A percentile compares a stretch with the other conserved stretches of the same genome.
phyloP scores from a whole-genome alignment of 64 coral and sea anemone species.

The Catalaphyllia jardinei region DNA sequence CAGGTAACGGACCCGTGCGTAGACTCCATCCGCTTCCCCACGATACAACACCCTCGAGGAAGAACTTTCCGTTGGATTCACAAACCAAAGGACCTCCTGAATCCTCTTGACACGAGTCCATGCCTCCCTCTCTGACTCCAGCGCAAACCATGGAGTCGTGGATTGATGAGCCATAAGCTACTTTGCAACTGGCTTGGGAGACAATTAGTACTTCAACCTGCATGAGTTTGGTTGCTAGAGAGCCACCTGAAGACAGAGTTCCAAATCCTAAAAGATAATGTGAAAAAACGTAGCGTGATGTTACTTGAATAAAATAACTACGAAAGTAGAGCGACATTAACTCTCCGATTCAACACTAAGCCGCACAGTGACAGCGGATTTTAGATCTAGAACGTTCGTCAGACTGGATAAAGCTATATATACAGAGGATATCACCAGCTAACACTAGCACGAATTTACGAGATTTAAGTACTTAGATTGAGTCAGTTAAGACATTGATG shows the following conservation, averaged over 20 bases:
- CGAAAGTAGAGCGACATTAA: no score
- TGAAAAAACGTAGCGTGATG: not conserved
- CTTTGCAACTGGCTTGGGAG: not conserved
- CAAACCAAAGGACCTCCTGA: conserved; percentile 61
- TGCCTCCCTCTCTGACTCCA: conserved; percentile 30
- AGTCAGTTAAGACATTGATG: not conserved
- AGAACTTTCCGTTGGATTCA: conserved; percentile 37
- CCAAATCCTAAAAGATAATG: conserved; percentile 20
- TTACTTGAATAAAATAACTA: no score
- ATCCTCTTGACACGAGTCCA: conserved; percentile 50
- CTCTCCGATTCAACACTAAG: no score
- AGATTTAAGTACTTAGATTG: not conserved
- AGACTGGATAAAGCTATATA: no score
- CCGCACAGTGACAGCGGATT: no score
- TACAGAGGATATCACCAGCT: no score
- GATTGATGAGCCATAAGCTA: conserved; percentile 18
- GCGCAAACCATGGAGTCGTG: conserved; percentile 64
- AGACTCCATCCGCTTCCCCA: conserved; percentile 56
- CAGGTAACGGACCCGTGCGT: conserved; percentile 53
- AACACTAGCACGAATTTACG: no score
- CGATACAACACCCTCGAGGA: conserved; percentile 44
- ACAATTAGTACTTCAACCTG: conserved; percentile 43
- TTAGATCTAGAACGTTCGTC: no score
- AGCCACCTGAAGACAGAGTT: conserved; percentile 22
- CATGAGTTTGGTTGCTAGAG: conserved; percentile 6